Evolutionary conservation across 2,797 vertebrate genomes (phyloP).

Genomic region (Masticophis lateralis): DNA sequence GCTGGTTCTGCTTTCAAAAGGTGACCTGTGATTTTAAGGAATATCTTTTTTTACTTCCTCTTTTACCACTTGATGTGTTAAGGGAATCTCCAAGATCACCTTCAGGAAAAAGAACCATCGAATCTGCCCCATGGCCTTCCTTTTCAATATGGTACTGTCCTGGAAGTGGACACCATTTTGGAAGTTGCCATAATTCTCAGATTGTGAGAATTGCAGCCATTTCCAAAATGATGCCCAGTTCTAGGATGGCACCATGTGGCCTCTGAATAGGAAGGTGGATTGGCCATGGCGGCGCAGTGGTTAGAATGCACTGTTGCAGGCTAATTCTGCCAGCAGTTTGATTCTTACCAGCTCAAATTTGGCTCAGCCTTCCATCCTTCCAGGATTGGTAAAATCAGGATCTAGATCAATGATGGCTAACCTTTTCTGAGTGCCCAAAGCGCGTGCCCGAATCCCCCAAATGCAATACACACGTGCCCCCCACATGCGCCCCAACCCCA

Average conservation of each 20-base stretch:
- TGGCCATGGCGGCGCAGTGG: background rate
- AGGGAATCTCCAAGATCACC: background rate
- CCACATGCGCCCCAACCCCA: no score
- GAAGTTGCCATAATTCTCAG: background rate
- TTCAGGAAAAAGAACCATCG: background rate
- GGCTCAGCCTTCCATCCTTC: background rate
- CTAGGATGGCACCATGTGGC: background rate
- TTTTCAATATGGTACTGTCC: background rate
- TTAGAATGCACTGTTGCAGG: background rate
- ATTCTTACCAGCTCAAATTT: background rate
- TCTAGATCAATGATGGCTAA: background rate
- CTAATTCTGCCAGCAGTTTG: background rate
- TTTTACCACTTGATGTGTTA: background rate
- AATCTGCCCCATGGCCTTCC: background rate
- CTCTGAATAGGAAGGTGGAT: background rate
- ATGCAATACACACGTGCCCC: no score
- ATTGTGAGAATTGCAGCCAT: background rate
- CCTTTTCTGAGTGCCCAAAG: no score
- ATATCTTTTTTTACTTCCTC: background rate
- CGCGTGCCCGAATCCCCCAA: no score
- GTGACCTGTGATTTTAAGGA: background rate
- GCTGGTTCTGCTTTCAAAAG: background rate
- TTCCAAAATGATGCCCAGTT: background rate
- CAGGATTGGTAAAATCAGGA: background rate
- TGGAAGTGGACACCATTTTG: background rate